Base-by-base conservation (phyloP, 2,113 vertebrate species). In the Sakesphorus luctuosus region DNA sequence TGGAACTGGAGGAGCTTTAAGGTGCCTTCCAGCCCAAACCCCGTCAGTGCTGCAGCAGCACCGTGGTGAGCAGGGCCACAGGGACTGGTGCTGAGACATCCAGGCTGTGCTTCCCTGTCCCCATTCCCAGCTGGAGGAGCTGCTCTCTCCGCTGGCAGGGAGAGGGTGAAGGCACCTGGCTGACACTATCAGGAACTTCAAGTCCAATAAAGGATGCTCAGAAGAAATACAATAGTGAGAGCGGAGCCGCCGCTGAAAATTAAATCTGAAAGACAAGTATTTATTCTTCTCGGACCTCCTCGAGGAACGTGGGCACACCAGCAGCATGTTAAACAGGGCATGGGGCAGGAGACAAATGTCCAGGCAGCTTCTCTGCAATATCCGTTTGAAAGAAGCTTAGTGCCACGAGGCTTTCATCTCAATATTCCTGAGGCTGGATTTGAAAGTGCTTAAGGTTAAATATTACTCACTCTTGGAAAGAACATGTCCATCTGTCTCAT, bases 391-490 rank as follows among this genome's bases (percentile, higher is more conserved):
- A 94, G 94, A 65, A 95, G 92, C 94, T 97, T 81, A 94, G 96
- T 95, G 90, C 93, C 77, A 95, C 29, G 19, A 96, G 93, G 73
- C 91, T 97, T 96, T 96, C 95, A 97, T 96, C 90, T 96, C 96
- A 95, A 94, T 96, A 96, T 94, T 97, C 96, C 94, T 91, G 79
- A 92, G 85, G 91, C 96, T 31, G 89, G 93, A 96, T 94, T 96
- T 97, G 95, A 97, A 92, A 96, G 94, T 85, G 93, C 94, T 93
- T 95, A 94, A 97, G 96, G 96, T 97, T 96, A 96, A 96, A 95
- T 97, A 97, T 97, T 95, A 93, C 95, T 96, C 95, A 86, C 81
- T 96, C 95, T 91, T 90, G 91, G 96, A 97, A 95, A 95, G 94
- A 96, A 88, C 96, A 84, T 96, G 93, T 96, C 96, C 87, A 91